A percentile compares a stretch with the other conserved stretches of the same genome.
Evolutionary conservation across 2,113 vertebrate species (phyloP).

Genomic region (Rhinolophus sinicus): DNA sequence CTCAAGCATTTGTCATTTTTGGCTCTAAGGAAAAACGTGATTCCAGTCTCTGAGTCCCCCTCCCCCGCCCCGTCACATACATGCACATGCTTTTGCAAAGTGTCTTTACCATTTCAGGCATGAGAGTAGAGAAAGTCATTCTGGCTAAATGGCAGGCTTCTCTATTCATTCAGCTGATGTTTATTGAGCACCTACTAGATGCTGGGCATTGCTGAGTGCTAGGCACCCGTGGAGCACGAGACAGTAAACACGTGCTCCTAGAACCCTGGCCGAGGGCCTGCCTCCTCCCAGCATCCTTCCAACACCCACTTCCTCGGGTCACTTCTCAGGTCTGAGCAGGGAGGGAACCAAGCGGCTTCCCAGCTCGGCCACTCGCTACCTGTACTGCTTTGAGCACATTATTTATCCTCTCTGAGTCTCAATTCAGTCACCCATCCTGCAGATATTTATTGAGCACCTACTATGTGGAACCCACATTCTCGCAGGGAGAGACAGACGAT

Average conservation of each 20-base stretch:
- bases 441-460: not conserved
- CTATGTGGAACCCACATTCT: accelerated
- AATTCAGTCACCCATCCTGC: not conserved
- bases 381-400: not conserved
- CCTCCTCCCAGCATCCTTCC: not conserved
- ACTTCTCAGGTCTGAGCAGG: not conserved
- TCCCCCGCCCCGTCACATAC: accelerated
- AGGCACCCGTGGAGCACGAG: not conserved
- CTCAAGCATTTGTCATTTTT: slow-evolving; percentile 21
- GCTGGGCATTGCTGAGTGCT: not conserved
- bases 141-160: not conserved
- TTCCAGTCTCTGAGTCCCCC: not conserved
- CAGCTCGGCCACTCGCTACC: not conserved
- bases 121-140: not conserved
- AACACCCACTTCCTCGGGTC: not conserved
- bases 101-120: not conserved
- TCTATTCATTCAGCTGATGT: not conserved
- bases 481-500: not conserved
- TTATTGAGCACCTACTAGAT: not conserved
- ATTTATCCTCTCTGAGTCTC: not conserved
- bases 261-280: not conserved
- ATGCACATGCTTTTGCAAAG: not conserved
- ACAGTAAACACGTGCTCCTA: not conserved
- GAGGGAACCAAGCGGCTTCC: not conserved
- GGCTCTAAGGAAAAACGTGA: not conserved